phyloP scores from a whole-genome alignment of 2,113 vertebrate species.

The Spermophilus dauricus region DNA sequence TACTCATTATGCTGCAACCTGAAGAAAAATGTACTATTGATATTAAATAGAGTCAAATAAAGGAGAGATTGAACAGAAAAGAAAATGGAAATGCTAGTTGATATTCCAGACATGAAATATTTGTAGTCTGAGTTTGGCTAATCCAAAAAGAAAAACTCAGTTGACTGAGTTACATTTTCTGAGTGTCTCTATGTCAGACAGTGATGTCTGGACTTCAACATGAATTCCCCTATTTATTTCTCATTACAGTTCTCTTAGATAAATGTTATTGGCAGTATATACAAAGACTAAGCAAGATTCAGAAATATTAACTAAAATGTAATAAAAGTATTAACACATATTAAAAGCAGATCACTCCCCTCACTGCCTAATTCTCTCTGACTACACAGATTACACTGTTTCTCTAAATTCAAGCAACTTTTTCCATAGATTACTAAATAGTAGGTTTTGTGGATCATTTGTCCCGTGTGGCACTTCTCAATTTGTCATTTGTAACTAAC shows the following conservation, averaged over 20 bases:
- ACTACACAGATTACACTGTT: background rate
- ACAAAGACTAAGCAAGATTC: background rate
- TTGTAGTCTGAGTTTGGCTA: background rate
- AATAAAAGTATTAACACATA: background rate
- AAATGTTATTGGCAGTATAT: background rate
- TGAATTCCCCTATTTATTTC: background rate
- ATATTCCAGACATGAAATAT: background rate
- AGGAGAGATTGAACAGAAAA: background rate
- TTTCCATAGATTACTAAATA: background rate
- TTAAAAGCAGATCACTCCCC: background rate
- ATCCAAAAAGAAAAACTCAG: background rate
- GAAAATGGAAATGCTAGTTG: background rate
- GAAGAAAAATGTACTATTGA: background rate
- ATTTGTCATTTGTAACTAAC: background rate
- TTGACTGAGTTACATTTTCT: background rate
- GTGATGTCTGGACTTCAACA: background rate
- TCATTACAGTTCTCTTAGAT: background rate
- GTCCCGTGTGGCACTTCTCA: background rate
- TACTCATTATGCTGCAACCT: background rate
- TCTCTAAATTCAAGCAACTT: background rate
- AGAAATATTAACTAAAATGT: background rate
- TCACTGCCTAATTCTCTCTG: background rate
- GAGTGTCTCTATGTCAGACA: background rate
- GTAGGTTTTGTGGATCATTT: background rate
- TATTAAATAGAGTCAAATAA: background rate